Evolutionary conservation across 2,797 vertebrate genomes (phyloP), one percentile per base, ranked within the genome.

Genomic region (Carapus acus): DNA sequence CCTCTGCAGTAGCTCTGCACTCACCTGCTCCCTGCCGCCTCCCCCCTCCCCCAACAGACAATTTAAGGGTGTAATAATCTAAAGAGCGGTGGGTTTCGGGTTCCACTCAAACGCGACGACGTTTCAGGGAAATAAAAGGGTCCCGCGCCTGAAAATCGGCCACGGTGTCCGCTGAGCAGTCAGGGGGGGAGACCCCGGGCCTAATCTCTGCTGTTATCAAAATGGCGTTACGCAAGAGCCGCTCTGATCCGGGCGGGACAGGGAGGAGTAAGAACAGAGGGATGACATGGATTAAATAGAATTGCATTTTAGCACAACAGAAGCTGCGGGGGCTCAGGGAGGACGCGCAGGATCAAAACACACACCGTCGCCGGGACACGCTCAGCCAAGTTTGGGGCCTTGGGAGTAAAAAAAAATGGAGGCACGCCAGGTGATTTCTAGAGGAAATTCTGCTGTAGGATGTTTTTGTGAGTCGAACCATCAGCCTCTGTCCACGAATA

Each of bases 141-240:
- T 41, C 44, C 74, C 56, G 48, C 50, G 60, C 39, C 18, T 27
- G 54, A 41, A 72, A 74, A 70, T 59, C 65, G 56, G 56, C 56
- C 31, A n/a, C 66, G 49, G 59, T 73, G 67, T 63, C 51, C 43
- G 42, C 13, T 1, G 40, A 50, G 58, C 36, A 59, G 71, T 73
- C 52, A 71, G 63, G 39, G 51, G 49, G 69, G 62, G 60, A 43
- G 72, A 81, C 74, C 75, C 63, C 62, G n/a, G 2, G 58, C 46
- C 66, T 85, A 84, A 85, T 87, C 85, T 80, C 66, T 61, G 62
- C n/a, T n/a, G 62, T 74, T 78, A 85, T 85, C 79, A 81, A 84
- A 84, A 85, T 78, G 75, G 70, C 58, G 58, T 87, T 86, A 85
- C 71, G 70, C 80, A 85, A 87, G 69, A 61, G 58, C 51, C 57